phyloP scores from a whole-genome alignment of 2,888 invertebrate species.

The Spialia ferax region DNA sequence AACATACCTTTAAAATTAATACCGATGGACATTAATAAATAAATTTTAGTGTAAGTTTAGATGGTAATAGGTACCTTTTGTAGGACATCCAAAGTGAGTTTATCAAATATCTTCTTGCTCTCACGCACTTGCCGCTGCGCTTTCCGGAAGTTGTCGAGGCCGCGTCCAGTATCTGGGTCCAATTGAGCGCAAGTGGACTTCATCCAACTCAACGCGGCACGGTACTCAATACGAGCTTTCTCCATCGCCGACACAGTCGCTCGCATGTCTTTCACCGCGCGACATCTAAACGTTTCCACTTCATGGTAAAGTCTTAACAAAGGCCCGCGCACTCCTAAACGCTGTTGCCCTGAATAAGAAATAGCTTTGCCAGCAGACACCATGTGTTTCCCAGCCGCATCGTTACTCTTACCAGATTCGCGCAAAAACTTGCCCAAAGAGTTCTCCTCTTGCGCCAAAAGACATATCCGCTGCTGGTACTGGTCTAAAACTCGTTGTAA shows the following conservation, averaged over 20 bases:
- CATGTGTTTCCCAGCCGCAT: slow-evolving; percentile 90
- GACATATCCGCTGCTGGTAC: slow-evolving; percentile 97
- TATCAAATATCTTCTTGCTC: slow-evolving; percentile 96
- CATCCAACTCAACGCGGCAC: slow-evolving; percentile 99
- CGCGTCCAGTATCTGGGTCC: slow-evolving; percentile 98
- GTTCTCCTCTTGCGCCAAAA: slow-evolving; percentile 98
- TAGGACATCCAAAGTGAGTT: slow-evolving; percentile 96
- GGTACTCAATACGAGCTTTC: slow-evolving; percentile 97
- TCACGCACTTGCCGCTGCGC: slow-evolving; percentile 93
- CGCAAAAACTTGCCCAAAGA: slow-evolving; percentile 97
- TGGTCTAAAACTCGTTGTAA: slow-evolving; percentile 96
- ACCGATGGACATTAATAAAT: too few relatives aligned
- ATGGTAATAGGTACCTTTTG: slow-evolving; percentile 90
- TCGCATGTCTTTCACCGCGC: slow-evolving; percentile 97
- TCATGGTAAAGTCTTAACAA: slow-evolving; percentile 96
- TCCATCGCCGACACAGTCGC: slow-evolving; percentile 98
- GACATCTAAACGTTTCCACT: slow-evolving; percentile 98
- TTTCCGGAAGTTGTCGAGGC: slow-evolving; percentile 98
- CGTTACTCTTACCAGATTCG: slow-evolving; percentile 96
- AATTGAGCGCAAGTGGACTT: slow-evolving; percentile 98
- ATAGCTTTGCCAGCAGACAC: slow-evolving; percentile 92
- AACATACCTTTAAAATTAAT: too few relatives aligned
- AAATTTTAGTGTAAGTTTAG: too few relatives aligned
- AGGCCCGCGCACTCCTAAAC: slow-evolving; percentile 94
- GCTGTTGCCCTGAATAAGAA: slow-evolving; percentile 96